Base-by-base conservation (phyloP, 2,888 invertebrate genomes). In the Dasypogon diadema region DNA sequence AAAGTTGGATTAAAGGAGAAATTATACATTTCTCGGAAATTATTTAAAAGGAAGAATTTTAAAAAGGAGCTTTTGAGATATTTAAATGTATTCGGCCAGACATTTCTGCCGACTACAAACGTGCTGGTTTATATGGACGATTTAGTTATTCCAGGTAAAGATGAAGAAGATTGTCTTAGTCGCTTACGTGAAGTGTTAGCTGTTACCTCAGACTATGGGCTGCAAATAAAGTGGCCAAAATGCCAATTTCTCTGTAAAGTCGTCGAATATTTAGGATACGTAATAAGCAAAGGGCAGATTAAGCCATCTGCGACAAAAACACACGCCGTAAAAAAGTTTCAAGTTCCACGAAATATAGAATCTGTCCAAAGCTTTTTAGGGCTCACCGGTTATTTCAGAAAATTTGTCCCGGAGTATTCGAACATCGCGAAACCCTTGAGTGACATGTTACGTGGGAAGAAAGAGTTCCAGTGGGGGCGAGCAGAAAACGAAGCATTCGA, bases 351-450 rank as follows among this genome's bases (percentile, higher is more conserved):
- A 42, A 81, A 77, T 42, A 51, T 79, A 1, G 80, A 81, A 26
- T 75, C 81, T 48, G 54, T 83, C 0, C 78, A 81, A 37, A 80
- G 79, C 70, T 82, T 82, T 56, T 74, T 81, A 6, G 81, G 81
- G 0, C 63, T 42, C n/a, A 42, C 42, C 42, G 79, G 80, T 14
- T 80, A 79, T 72, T 81, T 81, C 18, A 51, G 51, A 30, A 58
- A 58, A 16, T 58, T 58, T 14, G 10, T 58, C n/a, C 58, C 58
- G 3, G 26, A 16, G 21, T 30, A 72, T 18, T 12, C 55, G 76
- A 84, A 85, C 84, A 73, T 58, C 12, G 73, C 73, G 3, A 73
- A 46, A 58, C 73, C 73, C 0, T 8, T 73, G 10, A 46, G 24
- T 3, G 48, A 73, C 3, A 2, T 73, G 24, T 14, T 56, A 46